Base-by-base conservation (phyloP, 2,113 vertebrate genomes). In the Lethenteron camtschaticum region DNA sequence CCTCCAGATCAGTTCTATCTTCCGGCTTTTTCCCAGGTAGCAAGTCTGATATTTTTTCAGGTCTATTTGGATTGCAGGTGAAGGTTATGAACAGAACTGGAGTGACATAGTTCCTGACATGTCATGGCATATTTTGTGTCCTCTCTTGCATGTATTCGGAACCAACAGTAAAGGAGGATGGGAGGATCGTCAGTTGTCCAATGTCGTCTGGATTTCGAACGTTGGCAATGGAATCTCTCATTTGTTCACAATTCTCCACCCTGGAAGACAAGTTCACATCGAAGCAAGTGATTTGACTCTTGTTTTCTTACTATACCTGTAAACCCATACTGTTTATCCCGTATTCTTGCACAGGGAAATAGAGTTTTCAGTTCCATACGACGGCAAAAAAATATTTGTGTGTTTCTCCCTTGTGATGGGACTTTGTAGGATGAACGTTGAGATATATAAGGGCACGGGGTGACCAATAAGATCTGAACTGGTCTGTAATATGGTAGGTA, bases 121-220 rank as follows among this genome's bases (percentile, higher is more conserved):
- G 20, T 66, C 63, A 66, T 66, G 2, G 10, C 63, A 66, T 66
- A 66, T 66, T 10, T 66, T 66, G 63, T 16, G 63, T 9, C 20
- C 20, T 66, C 20, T 66, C 63, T 16, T 16, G 20, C 63, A 66
- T 66, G 63, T 11, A 66, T 66, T 2, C 9, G 20, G 63, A 10
- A 16, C 63, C 63, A 13, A 9, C 63, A 66, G 63, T 66, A 20
- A 66, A 66, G 63, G 63, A 16, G n/a, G 63, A 66, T 66, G 63
- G 63, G n/a, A 66, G 10, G n/a, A 66, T 66, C 9, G 20, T 20
- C 63, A 66, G 20, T 20, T 66, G 63, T 16, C 63, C 63, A 66
- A 66, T 10, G 20, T 41, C 41, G 6, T 66, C 20, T 9, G n/a
- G 63, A 66, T 9, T 66, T n/a, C 10, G 8, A 16, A 9, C 8